Evolutionary conservation across 2,113 vertebrate genomes (phyloP).

Genomic region (Mirza zaza): DNA sequence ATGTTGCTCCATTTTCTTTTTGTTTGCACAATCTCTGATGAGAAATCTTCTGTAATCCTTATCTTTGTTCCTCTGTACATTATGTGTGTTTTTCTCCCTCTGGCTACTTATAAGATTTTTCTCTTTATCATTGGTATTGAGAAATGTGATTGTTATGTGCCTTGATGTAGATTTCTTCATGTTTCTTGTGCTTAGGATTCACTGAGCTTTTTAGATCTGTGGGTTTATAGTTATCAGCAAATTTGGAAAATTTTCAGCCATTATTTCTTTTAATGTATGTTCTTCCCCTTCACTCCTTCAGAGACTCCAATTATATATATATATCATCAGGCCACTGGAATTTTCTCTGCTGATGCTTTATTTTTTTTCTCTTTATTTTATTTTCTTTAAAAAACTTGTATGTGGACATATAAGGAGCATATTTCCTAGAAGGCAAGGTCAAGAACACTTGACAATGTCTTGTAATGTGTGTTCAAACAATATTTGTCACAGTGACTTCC

Average conservation of each 20-base stretch:
- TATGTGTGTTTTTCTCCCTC: background rate
- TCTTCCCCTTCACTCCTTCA: background rate
- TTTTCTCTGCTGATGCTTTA: background rate
- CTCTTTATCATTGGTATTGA: background rate
- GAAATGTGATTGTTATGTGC: background rate
- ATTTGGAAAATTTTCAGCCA: background rate
- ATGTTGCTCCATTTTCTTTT: background rate
- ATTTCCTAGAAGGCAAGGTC: constrained; percentile 44
- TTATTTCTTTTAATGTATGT: background rate
- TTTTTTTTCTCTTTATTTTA: background rate
- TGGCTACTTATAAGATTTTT: background rate
- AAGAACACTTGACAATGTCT: background rate
- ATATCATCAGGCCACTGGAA: background rate
- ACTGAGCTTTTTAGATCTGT: background rate
- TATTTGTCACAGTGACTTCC: background rate
- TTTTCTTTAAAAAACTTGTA: background rate
- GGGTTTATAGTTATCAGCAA: background rate
- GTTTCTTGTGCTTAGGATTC: background rate
- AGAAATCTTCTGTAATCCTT: background rate
- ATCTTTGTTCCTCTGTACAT: background rate
- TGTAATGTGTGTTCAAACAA: background rate
- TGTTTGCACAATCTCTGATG: background rate
- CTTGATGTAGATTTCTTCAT: background rate
- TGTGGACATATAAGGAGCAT: background rate
- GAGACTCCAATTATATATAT: background rate